A percentile compares a stretch with the other conserved stretches of the same genome.
Evolutionary conservation across 2,797 vertebrate genomes (phyloP).

Genomic region (Ambastaia sidthimunki): DNA sequence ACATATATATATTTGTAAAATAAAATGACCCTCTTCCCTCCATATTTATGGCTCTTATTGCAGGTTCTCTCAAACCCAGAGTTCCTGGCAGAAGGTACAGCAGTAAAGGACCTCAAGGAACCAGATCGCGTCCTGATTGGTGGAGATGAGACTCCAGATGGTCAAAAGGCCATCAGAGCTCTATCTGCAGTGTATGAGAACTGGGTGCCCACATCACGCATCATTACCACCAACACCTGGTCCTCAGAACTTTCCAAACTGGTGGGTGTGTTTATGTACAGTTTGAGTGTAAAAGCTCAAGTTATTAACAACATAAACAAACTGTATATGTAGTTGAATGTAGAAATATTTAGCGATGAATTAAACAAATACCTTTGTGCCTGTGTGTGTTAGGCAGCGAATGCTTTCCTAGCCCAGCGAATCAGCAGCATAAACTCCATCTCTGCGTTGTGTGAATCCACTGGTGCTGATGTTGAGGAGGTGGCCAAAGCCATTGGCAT

Average conservation of each 20-base stretch:
- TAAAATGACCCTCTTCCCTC: background rate
- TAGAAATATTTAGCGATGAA: too few species aligned
- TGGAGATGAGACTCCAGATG: constrained; percentile 93
- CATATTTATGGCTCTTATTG: background rate
- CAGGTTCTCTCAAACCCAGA: constrained; percentile 98
- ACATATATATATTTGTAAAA: background rate
- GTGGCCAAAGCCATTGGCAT: constrained; percentile 96
- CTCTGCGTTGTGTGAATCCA: constrained; percentile 95
- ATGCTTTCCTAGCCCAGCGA: constrained; percentile 96
- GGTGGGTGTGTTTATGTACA: constrained; percentile 69
- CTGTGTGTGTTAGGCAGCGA: constrained; percentile 83
- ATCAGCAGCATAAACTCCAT: constrained; percentile 99
- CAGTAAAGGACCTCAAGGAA: constrained; percentile 91
- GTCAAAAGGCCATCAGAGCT: constrained; percentile 89
- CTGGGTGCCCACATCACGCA: constrained; percentile 92
- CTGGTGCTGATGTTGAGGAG: constrained; percentile 96
- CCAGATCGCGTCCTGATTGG: constrained; percentile 97
- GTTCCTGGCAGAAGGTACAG: constrained; percentile 96
- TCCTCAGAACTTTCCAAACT: constrained; percentile 98
- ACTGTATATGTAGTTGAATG: too few species aligned
- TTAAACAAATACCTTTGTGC: background rate
- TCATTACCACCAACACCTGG: constrained; percentile 98
- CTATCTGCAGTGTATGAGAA: constrained; percentile 92
- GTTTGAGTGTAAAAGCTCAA: constrained; percentile 25
- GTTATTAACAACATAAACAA: too few species aligned